A percentile compares a stretch with the other conserved stretches of the same genome.
These are phyloP conservation scores for Zygaena filipendulae DNA, from an alignment of 2,888 invertebrate genomes.

Conservation along the genomic window DNA sequence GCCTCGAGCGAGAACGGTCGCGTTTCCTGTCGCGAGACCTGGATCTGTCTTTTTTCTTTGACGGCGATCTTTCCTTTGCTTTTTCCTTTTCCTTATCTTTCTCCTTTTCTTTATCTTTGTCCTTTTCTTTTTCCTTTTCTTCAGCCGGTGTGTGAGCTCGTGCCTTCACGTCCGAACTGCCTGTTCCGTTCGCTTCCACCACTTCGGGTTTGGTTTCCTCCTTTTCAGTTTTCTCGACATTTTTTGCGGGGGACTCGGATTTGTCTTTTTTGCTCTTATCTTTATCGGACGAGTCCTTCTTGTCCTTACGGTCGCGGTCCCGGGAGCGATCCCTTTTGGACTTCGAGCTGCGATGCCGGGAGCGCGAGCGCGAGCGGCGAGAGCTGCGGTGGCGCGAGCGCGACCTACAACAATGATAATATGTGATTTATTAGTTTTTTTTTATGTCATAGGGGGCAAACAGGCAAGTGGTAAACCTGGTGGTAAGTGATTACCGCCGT, in stretches of 20 bases:
- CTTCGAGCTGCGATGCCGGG: slow-evolving; percentile 66
- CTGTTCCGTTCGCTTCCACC: slow-evolving; percentile 38
- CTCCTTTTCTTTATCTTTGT: slow-evolving; percentile 20
- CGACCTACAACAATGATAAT: slow-evolving; percentile 32
- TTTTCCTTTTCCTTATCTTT: slow-evolving; percentile 14
- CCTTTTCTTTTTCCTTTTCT: slow-evolving; percentile 28
- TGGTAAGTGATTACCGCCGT: too few species aligned
- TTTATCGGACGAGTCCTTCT: slow-evolving; percentile 34
- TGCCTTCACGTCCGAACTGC: slow-evolving; percentile 33
- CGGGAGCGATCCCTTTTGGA: slow-evolving; percentile 56
- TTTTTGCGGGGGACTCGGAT: slow-evolving; percentile 39
- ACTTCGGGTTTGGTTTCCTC: slow-evolving; percentile 35
- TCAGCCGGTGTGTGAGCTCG: slow-evolving; percentile 38
- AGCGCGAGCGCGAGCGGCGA: slow-evolving; percentile 58
- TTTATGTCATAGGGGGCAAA: too few species aligned
- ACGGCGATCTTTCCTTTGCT: slow-evolving; percentile 38
- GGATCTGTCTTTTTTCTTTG: slow-evolving; percentile 55
- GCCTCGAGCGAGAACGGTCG: slow-evolving; percentile 55
- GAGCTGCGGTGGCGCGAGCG: slow-evolving; percentile 70
- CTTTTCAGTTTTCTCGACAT: slow-evolving; percentile 34
- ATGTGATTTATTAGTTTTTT: slow-evolving; percentile 1
- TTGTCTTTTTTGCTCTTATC: slow-evolving; percentile 39
- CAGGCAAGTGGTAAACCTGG: too few species aligned
- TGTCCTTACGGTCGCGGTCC: slow-evolving; percentile 37
- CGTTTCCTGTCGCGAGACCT: slow-evolving; percentile 54